phyloP scores from a whole-genome alignment of 2,797 vertebrate genomes.

The Echiichthys vipera region DNA sequence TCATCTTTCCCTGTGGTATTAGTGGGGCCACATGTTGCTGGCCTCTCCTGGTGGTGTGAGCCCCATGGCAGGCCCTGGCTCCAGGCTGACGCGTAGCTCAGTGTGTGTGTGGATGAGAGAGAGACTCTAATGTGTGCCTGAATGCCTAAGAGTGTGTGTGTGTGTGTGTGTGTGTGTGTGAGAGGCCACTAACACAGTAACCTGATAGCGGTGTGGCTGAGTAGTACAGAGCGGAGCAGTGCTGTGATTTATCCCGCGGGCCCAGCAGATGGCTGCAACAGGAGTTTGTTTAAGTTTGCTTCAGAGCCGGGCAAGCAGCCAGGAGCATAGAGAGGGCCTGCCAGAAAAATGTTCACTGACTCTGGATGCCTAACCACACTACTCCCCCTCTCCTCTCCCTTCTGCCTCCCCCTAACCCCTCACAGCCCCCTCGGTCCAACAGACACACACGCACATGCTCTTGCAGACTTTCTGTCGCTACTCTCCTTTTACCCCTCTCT shows the following conservation, averaged over 20 bases:
- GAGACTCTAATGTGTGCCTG: constrained; percentile 71
- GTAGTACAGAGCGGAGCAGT: constrained; percentile 85
- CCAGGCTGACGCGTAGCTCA: constrained; percentile 90
- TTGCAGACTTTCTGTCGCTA: constrained; percentile 84
- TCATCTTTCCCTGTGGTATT: constrained; percentile 90
- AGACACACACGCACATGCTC: constrained; percentile 71
- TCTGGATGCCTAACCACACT: constrained; percentile 88
- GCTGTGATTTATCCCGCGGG: constrained; percentile 99
- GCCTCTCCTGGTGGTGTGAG: constrained; percentile 88
- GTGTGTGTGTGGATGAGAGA: constrained; percentile 56
- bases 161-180: constrained; percentile 48
- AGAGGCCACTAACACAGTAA: constrained; percentile 80
- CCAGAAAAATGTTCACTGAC: constrained; percentile 96
- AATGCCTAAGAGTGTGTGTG: constrained; percentile 30
- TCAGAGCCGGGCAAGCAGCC: constrained; percentile 93
- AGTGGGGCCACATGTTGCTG: constrained; percentile 93
- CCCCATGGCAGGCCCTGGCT: constrained; percentile 91
- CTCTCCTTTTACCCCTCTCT: constrained; percentile 83
- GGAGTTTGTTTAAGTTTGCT: constrained; percentile 99
- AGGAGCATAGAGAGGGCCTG: constrained; percentile 87
- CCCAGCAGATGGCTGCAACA: constrained; percentile 99
- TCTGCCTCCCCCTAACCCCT: constrained; percentile 69
- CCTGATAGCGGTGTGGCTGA: constrained; percentile 80
- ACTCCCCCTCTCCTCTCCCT: constrained; percentile 67
- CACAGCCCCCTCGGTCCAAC: constrained; percentile 72